Conservation (phyloP, 2,888 invertebrate genomes). For the Leptinotarsa peninsularis region DNA sequence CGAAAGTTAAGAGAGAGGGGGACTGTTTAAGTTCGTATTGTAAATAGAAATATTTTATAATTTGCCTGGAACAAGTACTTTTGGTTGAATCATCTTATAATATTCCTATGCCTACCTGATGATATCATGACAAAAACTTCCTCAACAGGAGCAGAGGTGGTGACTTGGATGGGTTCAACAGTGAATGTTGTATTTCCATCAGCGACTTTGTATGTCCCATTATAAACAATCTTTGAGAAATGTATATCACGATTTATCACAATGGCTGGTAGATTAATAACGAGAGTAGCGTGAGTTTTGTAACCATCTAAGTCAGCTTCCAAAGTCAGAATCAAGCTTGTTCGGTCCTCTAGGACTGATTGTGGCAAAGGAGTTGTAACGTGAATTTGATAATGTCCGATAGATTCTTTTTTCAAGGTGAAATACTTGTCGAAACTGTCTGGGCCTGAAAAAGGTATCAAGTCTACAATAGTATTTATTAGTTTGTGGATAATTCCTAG, state of each 20-base stretch:
- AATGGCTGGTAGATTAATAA: constrained; percentile 43
- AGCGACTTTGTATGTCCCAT: constrained; percentile 36
- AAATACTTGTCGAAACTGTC: constrained; percentile 28
- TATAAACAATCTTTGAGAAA: constrained; percentile 40
- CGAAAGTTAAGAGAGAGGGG: too few species aligned
- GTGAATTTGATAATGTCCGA: constrained; percentile 28
- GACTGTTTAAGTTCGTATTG: too few species aligned
- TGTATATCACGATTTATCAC: constrained; percentile 18
- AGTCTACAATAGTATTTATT: background rate
- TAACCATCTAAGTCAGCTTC: constrained; percentile 32
- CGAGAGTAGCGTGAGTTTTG: constrained; percentile 39
- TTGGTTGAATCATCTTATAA: too few species aligned
- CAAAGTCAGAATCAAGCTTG: constrained; percentile 39
- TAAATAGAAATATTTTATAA: too few species aligned
- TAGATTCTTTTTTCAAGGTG: background rate
- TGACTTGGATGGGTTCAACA: constrained; percentile 28
- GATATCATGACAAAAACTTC: constrained; percentile 29
- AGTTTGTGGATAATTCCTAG: too few species aligned
- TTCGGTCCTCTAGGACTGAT: constrained; percentile 33
- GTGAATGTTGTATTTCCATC: constrained; percentile 33
- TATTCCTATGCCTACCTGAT: constrained; percentile 25
- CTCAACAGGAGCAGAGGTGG: constrained; percentile 29
- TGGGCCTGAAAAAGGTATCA: constrained; percentile 4
- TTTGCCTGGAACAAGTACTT: too few species aligned
- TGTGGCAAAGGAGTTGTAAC: constrained; percentile 31